Conservation (phyloP, 2,797 vertebrate genomes). For the Buceros bicornis region DNA sequence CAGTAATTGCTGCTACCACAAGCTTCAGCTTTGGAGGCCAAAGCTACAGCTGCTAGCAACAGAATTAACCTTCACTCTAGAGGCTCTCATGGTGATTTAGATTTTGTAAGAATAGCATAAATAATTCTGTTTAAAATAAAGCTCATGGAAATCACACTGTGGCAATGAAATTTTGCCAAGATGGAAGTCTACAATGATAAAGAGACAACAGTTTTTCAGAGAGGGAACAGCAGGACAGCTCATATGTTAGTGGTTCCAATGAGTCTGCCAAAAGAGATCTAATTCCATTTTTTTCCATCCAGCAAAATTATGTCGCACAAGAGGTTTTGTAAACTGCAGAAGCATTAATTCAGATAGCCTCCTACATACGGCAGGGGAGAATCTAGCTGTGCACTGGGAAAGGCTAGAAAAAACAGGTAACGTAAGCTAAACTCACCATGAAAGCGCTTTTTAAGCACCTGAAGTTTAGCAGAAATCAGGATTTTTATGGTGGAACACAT, state of each 20-base stretch:
- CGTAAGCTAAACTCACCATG: neutral
- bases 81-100: constrained; percentile 49
- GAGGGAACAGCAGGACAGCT: constrained; percentile 52
- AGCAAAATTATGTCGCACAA: constrained; percentile 49
- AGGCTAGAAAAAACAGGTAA: neutral
- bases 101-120: constrained; percentile 58
- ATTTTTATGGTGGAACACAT: neutral
- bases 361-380: constrained; percentile 4
- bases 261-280: constrained; percentile 49
- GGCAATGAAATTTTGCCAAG: constrained; percentile 38
- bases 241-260: constrained; percentile 10
- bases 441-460: neutral
- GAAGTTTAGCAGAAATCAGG: neutral
- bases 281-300: constrained; percentile 54
- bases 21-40: neutral
- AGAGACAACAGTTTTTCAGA: constrained; percentile 41
- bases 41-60: constrained; percentile 50
- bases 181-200: constrained; percentile 41
- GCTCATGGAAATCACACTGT: constrained; percentile 36
- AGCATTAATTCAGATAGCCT: constrained; percentile 56
- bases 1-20: constrained; percentile 15
- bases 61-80: constrained; percentile 56
- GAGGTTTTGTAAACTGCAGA: constrained; percentile 42
- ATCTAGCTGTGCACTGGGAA: neutral
- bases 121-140: constrained; percentile 69